These are phyloP conservation scores for Philypnodon macrostomus DNA, from an alignment of 2,797 vertebrate species.

Conservation along the genomic window DNA sequence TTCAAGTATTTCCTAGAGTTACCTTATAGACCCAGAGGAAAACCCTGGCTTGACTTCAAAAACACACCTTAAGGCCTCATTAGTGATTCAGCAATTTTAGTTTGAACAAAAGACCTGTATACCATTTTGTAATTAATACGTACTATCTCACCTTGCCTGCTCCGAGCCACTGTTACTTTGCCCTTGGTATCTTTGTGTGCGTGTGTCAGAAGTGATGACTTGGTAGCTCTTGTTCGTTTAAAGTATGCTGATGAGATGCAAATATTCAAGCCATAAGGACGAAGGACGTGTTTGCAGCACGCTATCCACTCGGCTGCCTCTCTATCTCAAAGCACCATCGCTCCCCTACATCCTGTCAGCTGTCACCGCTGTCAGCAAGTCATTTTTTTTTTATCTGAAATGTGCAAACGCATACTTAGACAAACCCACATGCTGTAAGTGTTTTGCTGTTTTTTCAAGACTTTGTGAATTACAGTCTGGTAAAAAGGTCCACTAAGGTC, in stretches of 20 bases:
- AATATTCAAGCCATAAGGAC: constrained; percentile 36
- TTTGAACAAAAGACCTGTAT: constrained; percentile 14
- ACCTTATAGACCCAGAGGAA: neutral
- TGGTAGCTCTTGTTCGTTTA: constrained; percentile 19
- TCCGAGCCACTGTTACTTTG: constrained; percentile 13
- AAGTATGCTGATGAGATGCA: constrained; percentile 50
- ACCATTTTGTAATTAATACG: constrained; percentile 25
- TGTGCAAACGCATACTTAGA: constrained; percentile 2
- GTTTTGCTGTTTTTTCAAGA: constrained; percentile 7
- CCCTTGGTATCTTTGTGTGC: constrained; percentile 5
- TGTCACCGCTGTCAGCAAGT: constrained; percentile 9
- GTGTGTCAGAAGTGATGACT: constrained; percentile 18
- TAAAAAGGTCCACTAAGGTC: constrained; percentile 17
- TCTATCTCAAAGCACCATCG: constrained; percentile 29
- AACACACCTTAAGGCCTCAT: neutral
- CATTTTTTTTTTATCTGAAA: constrained; percentile 15
- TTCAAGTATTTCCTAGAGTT: neutral
- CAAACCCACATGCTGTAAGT: constrained; percentile 2
- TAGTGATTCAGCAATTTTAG: constrained; percentile 2
- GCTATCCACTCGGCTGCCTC: constrained; percentile 1
- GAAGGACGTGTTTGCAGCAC: constrained; percentile 13
- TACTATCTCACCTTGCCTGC: constrained; percentile 27
- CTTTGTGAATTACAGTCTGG: constrained; percentile 19
- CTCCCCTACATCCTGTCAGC: constrained; percentile 24
- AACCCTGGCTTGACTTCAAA: neutral